Evolutionary conservation across 1,140 invertebrate species (phyloP).

Genomic region (Nephotettix cincticeps): DNA sequence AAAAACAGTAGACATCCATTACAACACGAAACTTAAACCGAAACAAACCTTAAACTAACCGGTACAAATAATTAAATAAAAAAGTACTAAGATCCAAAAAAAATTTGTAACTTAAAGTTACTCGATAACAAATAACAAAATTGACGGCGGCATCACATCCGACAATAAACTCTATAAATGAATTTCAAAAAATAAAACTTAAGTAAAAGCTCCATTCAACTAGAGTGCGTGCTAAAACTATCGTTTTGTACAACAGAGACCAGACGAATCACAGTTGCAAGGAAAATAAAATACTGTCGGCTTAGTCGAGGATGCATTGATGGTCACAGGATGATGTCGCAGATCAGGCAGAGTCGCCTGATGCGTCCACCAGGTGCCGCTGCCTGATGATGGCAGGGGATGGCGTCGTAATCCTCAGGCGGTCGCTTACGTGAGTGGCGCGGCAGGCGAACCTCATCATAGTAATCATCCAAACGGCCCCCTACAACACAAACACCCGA

Average conservation of each 20-base stretch:
- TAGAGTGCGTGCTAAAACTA: constrained; percentile 1
- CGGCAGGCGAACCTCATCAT: background rate
- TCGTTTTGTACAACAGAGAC: constrained; percentile 12
- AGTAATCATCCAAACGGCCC: background rate
- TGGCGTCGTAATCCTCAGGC: background rate
- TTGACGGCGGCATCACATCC: background rate
- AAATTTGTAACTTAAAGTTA: constrained; percentile 16
- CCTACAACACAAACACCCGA: constrained; percentile 14
- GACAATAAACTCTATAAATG: constrained; percentile 5
- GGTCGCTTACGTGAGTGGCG: background rate
- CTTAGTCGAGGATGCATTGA: background rate
- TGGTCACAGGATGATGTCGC: constrained; percentile 36
- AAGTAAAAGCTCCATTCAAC: constrained; percentile 19
- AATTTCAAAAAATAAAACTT: constrained; percentile 9
- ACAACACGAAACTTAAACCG: too few relatives aligned
- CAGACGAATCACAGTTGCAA: constrained; percentile 4
- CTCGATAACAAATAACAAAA: constrained; percentile 13
- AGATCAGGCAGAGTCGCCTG: constrained; percentile 30
- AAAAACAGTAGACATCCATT: too few relatives aligned
- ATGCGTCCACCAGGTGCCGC: background rate
- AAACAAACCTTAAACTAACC: too few relatives aligned
- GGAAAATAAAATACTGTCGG: constrained; percentile 21
- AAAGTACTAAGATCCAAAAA: background rate
- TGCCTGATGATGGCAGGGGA: background rate
- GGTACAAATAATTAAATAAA: too few relatives aligned